Conservation (phyloP, 2,113 vertebrate genomes). For the Planiliza haematocheilus region DNA sequence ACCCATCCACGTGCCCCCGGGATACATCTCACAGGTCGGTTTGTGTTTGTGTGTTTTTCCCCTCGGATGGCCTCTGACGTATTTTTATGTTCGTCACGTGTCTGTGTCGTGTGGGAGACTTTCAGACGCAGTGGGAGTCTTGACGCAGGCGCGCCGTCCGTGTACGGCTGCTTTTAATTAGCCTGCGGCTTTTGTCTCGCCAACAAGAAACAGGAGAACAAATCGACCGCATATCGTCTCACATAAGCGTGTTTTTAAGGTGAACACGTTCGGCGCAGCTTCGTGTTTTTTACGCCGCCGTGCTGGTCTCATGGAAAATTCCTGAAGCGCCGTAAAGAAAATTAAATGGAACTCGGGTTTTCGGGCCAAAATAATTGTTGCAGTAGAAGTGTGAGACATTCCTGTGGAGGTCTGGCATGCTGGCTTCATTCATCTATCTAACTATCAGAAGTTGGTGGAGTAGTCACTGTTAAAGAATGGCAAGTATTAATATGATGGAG, state of each 20-base stretch:
- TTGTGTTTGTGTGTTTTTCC: slow-evolving; percentile 12
- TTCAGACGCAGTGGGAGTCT: not conserved
- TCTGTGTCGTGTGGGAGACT: slow-evolving; percentile 25
- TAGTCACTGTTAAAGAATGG: slow-evolving; percentile 3
- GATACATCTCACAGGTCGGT: slow-evolving; percentile 98
- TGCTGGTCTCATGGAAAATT: too few relatives aligned
- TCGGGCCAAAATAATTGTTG: too few relatives aligned
- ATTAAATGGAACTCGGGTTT: too few relatives aligned
- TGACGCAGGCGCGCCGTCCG: not conserved
- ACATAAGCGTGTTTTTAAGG: too few relatives aligned
- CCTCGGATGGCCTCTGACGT: not conserved
- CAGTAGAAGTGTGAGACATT: too few relatives aligned
- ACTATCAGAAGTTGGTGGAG: not conserved
- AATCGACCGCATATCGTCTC: not conserved
- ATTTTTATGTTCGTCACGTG: not conserved
- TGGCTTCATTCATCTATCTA: too few relatives aligned
- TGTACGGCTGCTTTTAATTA: slow-evolving; percentile 23
- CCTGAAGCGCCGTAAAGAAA: too few relatives aligned
- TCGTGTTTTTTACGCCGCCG: too few relatives aligned
- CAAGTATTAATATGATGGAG: not conserved
- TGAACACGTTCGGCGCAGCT: too few relatives aligned
- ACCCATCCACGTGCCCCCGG: slow-evolving; percentile 97
- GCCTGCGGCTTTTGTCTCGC: not conserved
- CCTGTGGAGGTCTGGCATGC: too few relatives aligned
- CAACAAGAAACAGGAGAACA: not conserved